Evolutionary conservation across 2,888 invertebrate genomes (phyloP).

Genomic region (Drosophila rellima): DNA sequence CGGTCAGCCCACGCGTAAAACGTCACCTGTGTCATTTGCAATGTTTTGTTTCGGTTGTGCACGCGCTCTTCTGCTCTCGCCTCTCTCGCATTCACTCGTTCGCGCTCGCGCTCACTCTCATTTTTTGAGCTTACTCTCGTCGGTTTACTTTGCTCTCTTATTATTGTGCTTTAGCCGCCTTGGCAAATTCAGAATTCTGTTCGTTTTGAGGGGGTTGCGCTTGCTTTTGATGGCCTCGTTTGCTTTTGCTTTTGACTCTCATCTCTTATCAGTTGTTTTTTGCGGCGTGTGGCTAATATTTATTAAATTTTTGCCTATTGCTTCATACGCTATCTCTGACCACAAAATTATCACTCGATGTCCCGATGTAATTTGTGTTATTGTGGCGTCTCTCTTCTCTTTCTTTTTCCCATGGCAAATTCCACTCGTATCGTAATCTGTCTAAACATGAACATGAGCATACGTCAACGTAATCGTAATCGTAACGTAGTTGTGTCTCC

Average conservation of each 20-base stretch:
- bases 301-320: constrained; percentile 59
- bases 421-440: constrained; percentile 41
- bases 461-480: constrained; percentile 30
- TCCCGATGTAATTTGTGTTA: constrained; percentile 26
- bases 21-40: constrained; percentile 80
- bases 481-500: constrained; percentile 27
- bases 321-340: constrained; percentile 59
- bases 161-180: constrained; percentile 13
- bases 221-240: constrained; percentile 11
- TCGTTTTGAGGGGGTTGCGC: constrained; percentile 17
- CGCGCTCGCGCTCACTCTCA: constrained; percentile 3
- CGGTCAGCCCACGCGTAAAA: constrained; percentile 64
- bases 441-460: constrained; percentile 3
- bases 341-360: constrained; percentile 52
- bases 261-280: constrained; percentile 62
- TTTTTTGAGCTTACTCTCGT: not conserved
- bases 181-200: constrained; percentile 31
- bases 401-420: constrained; percentile 47
- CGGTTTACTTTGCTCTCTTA: constrained; percentile 9
- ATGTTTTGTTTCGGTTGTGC: constrained; percentile 66
- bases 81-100: not conserved
- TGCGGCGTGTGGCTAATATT: constrained; percentile 62
- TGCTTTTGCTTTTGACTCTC: constrained; percentile 24
- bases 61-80: constrained; percentile 21
- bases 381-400: constrained; percentile 16